phyloP scores from a whole-genome alignment of 2,888 invertebrate species.

The Gandaritis pyraliata region DNA sequence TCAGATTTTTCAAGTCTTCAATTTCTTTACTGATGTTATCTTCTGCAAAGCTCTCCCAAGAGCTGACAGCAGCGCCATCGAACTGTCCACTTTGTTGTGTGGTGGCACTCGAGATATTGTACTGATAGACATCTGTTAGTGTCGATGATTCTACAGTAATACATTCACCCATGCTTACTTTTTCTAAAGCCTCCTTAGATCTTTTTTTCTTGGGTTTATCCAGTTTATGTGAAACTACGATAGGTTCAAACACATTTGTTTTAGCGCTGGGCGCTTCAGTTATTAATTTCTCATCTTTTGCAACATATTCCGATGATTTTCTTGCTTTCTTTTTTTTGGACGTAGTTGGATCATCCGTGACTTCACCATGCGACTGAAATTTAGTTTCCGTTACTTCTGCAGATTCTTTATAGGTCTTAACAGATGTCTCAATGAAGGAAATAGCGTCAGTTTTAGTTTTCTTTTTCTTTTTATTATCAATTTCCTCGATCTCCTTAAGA shows the following conservation, averaged over 20 bases:
- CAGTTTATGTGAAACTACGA: slow-evolving; percentile 4
- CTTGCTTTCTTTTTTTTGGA: slow-evolving; percentile 56
- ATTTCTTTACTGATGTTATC: slow-evolving; percentile 46
- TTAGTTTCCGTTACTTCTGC: slow-evolving; percentile 27
- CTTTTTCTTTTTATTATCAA: slow-evolving; percentile 71
- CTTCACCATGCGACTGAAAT: slow-evolving; percentile 28
- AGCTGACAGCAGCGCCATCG: slow-evolving; percentile 34
- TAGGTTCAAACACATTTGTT: slow-evolving; percentile 1
- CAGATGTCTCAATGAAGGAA: slow-evolving; percentile 8
- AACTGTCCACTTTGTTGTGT: slow-evolving; percentile 17
- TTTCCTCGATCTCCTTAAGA: slow-evolving; percentile 75
- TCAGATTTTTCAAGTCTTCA: slow-evolving; percentile 44
- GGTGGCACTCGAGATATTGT: slow-evolving; percentile 1
- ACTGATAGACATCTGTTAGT: slow-evolving; percentile 20
- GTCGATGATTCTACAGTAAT: slow-evolving; percentile 42
- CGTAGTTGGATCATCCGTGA: slow-evolving; percentile 44
- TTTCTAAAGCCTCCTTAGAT: slow-evolving; percentile 27
- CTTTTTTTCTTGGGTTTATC: slow-evolving; percentile 45
- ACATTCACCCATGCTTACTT: slow-evolving; percentile 16
- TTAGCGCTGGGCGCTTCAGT: slow-evolving; percentile 1
- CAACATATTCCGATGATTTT: slow-evolving; percentile 45
- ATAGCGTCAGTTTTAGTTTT: slow-evolving; percentile 26
- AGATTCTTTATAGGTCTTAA: slow-evolving; percentile 15
- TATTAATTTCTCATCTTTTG: slow-evolving; percentile 7
- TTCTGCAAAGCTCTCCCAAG: slow-evolving; percentile 38